Conservation (phyloP, 2,113 vertebrate genomes). For the Telmatochromis sp. region DNA sequence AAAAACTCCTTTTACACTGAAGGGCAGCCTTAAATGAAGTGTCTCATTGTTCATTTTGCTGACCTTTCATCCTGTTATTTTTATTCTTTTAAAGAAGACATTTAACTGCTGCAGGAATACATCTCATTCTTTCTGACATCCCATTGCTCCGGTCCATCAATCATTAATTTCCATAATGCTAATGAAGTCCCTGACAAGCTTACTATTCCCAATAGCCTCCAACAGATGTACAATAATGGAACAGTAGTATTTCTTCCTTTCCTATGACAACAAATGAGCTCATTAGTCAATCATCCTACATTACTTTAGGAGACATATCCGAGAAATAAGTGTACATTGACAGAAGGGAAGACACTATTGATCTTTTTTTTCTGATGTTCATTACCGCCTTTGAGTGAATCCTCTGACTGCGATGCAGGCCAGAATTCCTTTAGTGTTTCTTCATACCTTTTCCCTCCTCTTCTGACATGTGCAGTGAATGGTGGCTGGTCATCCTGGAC, state of each 20-base stretch:
- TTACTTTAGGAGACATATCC: constrained; percentile 15
- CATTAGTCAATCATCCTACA: constrained; percentile 20
- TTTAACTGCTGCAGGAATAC: background rate
- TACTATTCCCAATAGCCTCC: background rate
- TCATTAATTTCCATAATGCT: constrained; percentile 30
- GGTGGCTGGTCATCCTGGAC: constrained; percentile 96
- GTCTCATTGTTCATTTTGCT: background rate
- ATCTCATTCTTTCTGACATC: constrained; percentile 14
- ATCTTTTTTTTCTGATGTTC: background rate
- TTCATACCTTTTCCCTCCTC: background rate
- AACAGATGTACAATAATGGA: constrained; percentile 22
- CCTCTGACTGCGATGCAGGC: background rate
- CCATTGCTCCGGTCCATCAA: constrained; percentile 4
- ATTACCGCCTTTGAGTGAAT: background rate
- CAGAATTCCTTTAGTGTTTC: background rate
- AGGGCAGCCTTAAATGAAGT: background rate
- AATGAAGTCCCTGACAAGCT: constrained; percentile 38
- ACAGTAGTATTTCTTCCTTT: background rate
- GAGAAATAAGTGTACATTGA: background rate
- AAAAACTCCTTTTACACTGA: background rate
- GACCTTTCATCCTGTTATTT: background rate
- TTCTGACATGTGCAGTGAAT: constrained; percentile 73
- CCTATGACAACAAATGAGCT: constrained; percentile 17
- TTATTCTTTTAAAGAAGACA: background rate
- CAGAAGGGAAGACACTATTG: background rate